phyloP scores from a whole-genome alignment of 2,797 vertebrate species.

The Helarctos malayanus region DNA sequence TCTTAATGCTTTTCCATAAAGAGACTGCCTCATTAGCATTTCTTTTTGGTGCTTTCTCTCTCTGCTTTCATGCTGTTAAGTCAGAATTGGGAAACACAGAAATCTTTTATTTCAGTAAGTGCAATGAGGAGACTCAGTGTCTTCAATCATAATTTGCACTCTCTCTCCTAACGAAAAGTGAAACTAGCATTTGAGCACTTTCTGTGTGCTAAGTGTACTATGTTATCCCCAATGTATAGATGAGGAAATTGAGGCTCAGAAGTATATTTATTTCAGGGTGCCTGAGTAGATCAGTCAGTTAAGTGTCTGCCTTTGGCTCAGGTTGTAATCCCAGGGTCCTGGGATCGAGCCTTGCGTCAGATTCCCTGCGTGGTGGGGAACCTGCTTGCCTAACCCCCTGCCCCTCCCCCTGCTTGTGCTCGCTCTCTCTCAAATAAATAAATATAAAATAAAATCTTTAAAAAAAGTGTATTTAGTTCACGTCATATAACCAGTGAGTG shows the following conservation, averaged over 20 bases:
- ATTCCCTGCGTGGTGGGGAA: background rate
- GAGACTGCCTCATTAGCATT: background rate
- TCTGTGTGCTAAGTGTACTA: background rate
- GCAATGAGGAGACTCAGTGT: background rate
- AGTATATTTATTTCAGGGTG: background rate
- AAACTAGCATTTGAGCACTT: background rate
- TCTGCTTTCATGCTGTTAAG: background rate
- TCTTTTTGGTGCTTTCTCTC: background rate
- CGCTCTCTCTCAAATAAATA: background rate
- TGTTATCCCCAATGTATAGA: background rate
- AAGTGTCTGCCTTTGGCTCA: background rate
- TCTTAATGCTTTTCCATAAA: background rate
- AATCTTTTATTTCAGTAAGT: background rate
- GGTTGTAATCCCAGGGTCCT: background rate
- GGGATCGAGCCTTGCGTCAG: rapidly evolving
- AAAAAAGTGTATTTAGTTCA: background rate
- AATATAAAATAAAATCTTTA: background rate
- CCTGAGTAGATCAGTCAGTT: background rate
- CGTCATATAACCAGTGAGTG: background rate
- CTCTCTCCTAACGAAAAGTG: background rate
- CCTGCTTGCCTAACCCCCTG: background rate
- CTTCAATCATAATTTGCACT: background rate
- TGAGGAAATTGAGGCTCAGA: background rate
- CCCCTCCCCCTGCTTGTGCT: background rate
- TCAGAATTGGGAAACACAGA: background rate